These are phyloP conservation scores for Actinia equina DNA, from an alignment of 64 coral and sea anemone species.

Conservation along the genomic window DNA sequence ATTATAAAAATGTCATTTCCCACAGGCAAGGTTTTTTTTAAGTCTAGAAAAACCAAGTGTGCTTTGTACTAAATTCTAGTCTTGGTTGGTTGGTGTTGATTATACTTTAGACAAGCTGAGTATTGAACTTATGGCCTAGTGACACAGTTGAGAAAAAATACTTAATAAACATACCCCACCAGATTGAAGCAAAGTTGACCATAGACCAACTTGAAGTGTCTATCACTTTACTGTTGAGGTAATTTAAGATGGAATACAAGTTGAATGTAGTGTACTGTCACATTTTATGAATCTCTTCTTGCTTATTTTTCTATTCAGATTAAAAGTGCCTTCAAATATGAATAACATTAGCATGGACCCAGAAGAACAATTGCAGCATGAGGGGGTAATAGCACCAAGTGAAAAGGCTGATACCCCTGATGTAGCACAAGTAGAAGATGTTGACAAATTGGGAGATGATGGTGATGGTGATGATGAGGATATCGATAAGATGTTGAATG, in stretches of 20 bases:
- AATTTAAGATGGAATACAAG: too few species aligned
- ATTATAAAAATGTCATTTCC: too few species aligned
- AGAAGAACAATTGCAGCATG: background rate
- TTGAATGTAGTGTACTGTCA: too few species aligned
- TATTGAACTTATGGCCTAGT: background rate
- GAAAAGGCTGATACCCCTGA: background rate
- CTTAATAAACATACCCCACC: background rate
- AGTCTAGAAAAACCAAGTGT: too few species aligned
- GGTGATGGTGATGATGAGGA: slow-evolving; percentile 35
- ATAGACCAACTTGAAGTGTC: background rate
- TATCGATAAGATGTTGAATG: slow-evolving; percentile 93
- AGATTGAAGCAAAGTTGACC: background rate
- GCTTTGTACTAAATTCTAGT: too few species aligned
- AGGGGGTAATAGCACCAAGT: background rate
- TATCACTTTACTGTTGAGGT: background rate
- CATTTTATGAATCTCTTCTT: background rate
- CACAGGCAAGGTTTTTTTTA: too few species aligned
- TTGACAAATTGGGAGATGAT: too few species aligned
- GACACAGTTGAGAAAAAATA: background rate
- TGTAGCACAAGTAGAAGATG: background rate
- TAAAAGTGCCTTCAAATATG: background rate
- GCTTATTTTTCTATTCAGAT: background rate
- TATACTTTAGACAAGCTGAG: background rate
- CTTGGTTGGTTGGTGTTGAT: background rate
- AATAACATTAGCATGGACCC: background rate